Percentiles rank a stretch among this genome's conserved stretches.
phyloP scores from a whole-genome alignment of 1,140 invertebrate genomes.

The Apis cerana region DNA sequence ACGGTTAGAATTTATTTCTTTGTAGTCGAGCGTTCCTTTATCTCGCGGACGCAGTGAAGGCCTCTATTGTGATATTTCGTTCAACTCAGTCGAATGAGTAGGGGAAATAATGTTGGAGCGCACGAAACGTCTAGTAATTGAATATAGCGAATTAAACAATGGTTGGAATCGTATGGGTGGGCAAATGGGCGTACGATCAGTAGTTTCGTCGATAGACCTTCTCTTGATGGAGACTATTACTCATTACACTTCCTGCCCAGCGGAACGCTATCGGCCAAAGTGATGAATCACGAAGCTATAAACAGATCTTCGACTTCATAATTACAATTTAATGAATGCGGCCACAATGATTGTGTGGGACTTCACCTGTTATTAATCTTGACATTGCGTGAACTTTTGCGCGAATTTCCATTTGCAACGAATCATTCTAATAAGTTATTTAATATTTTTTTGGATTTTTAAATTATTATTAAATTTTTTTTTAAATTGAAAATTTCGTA shows the following conservation, averaged over 20 bases:
- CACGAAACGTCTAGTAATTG: slow-evolving; percentile 21
- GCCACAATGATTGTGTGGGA: slow-evolving; percentile 15
- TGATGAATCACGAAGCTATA: slow-evolving; percentile 53
- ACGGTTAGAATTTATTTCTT: slow-evolving; percentile 14
- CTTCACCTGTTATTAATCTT: slow-evolving; percentile 40
- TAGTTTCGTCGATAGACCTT: slow-evolving; percentile 18
- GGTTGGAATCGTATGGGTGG: slow-evolving; percentile 10
- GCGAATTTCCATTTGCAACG: neutral
- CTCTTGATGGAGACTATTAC: slow-evolving; percentile 48
- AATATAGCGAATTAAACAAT: slow-evolving; percentile 40
- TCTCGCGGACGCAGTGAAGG: slow-evolving; percentile 24
- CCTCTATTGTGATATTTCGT: slow-evolving; percentile 30
- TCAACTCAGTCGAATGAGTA: no score
- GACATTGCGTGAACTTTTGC: slow-evolving; percentile 25
- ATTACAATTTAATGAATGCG: slow-evolving; percentile 51
- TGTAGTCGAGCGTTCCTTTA: slow-evolving; percentile 6
- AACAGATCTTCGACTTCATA: slow-evolving; percentile 53
- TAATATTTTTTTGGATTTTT: no score
- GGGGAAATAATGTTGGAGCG: neutral
- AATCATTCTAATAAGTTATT: no score
- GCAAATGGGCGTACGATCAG: slow-evolving; percentile 18
- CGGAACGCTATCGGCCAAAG: slow-evolving; percentile 24
- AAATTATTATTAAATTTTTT: no score
- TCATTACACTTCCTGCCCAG: slow-evolving; percentile 55
- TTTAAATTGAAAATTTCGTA: no score